phyloP scores from a whole-genome alignment of 2,113 vertebrate genomes.

The Sturnira hondurensis region DNA sequence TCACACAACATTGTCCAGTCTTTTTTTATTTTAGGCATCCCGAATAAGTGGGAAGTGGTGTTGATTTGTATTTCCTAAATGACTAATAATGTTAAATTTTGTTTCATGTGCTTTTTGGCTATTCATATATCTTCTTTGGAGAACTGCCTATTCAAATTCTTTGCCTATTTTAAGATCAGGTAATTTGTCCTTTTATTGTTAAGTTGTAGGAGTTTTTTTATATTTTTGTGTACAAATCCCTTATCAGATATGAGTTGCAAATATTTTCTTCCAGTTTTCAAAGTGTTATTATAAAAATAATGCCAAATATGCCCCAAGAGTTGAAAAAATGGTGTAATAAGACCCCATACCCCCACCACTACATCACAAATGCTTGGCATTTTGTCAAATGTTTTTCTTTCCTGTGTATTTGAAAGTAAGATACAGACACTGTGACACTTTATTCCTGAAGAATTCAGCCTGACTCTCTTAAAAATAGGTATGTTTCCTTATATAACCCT shows the following conservation, averaged over 20 bases:
- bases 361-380: neutral
- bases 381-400: neutral
- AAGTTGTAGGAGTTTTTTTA: neutral
- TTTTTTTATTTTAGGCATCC: neutral
- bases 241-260: neutral
- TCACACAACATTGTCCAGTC: neutral
- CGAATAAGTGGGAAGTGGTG: neutral
- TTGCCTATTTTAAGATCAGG: neutral
- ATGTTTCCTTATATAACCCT: neutral
- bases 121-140: neutral
- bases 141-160: neutral
- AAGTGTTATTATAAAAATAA: neutral
- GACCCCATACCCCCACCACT: neutral
- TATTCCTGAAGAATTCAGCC: neutral
- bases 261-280: neutral
- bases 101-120: neutral
- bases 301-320: neutral
- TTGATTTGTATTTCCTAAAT: neutral
- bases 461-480: neutral
- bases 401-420: neutral
- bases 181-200: neutral
- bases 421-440: neutral
- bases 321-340: neutral
- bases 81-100: neutral
- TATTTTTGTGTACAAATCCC: neutral